Evolutionary conservation across 2,113 vertebrate genomes (phyloP), one percentile per base, ranked within the genome.

Genomic region (Lepus americanus): DNA sequence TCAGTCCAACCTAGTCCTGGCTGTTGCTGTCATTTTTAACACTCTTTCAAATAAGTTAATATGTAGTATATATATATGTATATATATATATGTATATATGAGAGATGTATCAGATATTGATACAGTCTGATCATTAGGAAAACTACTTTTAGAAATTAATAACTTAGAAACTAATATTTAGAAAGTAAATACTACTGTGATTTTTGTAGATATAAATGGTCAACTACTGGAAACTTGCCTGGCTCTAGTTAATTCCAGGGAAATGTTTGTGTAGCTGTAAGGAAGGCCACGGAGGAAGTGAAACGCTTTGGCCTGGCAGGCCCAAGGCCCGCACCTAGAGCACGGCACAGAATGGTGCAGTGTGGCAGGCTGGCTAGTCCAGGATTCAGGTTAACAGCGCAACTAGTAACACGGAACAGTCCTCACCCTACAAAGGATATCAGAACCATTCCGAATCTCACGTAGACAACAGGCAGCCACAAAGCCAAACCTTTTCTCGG

Each of bases 361-460:
- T 10, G n/a, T 16, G n/a, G 39, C 39, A 33, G 70, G 25, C 64
- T 44, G 93, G 73, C 55, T 95, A 69, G 67, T n/a, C 16, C 12
- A 90, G 63, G 77, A n/a, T 53, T 74, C 66, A 53, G 25, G 16
- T 44, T 44, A 88, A 82, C 82, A 95, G 69, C 69, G 59, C 12
- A 72, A 69, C 17, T 33, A 86, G 59, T 53, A 84, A 79, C 73
- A 78, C 39, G 49, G 91, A 96, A 95, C 49, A 92, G 44, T 44
- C 44, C 44, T 77, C 63, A 93, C 6, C n/a, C 84, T 67, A 36
- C 36, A 67, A 7, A 81, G 92, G 39, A n/a, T 51, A 93, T 51
- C 73, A 87, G 73, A 69, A 82, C 36, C 88, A 88, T 36, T 53
- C 77, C 53, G n/a, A 78, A 12, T 87, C 20, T 94, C 44, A 70